phyloP scores from a whole-genome alignment of 2,797 vertebrate species.

The Crocodylus rhombifer region DNA sequence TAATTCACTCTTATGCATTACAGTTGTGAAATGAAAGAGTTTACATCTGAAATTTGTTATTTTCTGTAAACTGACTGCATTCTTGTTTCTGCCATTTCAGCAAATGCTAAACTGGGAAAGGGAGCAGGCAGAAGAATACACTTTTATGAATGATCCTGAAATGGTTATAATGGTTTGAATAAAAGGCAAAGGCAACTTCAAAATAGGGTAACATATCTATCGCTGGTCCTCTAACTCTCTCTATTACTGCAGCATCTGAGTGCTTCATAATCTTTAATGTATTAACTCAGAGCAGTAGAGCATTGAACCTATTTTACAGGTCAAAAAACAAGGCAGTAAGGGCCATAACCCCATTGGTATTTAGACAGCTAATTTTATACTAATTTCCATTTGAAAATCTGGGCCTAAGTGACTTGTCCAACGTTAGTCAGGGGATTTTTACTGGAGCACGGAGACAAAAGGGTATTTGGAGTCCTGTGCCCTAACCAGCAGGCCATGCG shows the following conservation, averaged over 20 bases:
- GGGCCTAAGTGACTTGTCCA: neutral
- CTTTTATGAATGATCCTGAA: neutral
- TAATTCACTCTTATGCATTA: neutral
- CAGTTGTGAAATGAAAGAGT: slow-evolving; percentile 12
- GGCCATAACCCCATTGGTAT: neutral
- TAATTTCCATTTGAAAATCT: too few relatives aligned
- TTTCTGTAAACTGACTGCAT: slow-evolving; percentile 21
- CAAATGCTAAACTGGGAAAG: neutral
- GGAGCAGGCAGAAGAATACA: neutral
- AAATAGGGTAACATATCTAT: neutral
- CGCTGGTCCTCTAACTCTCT: neutral
- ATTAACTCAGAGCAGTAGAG: neutral
- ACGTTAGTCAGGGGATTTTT: neutral
- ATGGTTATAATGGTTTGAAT: neutral
- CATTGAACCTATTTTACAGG: neutral
- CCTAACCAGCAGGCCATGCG: neutral
- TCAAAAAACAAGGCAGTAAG: neutral
- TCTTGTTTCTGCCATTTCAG: slow-evolving; percentile 39
- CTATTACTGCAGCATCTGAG: neutral
- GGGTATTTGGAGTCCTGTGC: neutral
- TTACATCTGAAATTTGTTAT: slow-evolving; percentile 63
- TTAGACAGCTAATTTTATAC: neutral
- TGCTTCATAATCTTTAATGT: neutral
- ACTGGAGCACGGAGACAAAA: neutral
- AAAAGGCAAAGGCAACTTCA: neutral